Percentiles rank a stretch among this genome's conserved stretches.
Evolutionary conservation across 2,888 invertebrate species (phyloP).

Genomic region (Orthosia cruda): DNA sequence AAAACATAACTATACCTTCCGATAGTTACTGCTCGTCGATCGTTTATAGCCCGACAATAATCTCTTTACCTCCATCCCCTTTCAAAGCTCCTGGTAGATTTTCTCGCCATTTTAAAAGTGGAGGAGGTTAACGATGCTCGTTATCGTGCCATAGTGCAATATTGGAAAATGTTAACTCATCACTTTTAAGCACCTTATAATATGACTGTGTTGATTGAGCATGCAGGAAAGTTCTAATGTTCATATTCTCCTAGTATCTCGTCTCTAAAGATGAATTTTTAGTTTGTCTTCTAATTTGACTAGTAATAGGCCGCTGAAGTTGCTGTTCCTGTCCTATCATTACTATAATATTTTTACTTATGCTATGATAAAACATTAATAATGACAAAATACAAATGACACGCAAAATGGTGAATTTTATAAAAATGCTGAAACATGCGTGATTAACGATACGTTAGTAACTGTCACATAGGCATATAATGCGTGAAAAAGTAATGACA

Average conservation of each 20-base stretch:
- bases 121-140: slow-evolving; percentile 22
- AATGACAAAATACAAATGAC: slow-evolving; percentile 21
- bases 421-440: slow-evolving; percentile 8
- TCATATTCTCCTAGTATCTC: slow-evolving; percentile 13
- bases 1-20: too few relatives aligned
- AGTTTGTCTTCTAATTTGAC: neutral
- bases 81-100: slow-evolving; percentile 27
- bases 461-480: slow-evolving; percentile 23
- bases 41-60: too few relatives aligned
- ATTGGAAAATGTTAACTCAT: slow-evolving; percentile 41
- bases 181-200: slow-evolving; percentile 28
- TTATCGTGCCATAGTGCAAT: slow-evolving; percentile 36
- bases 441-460: slow-evolving; percentile 34
- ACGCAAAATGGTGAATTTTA: slow-evolving; percentile 6
- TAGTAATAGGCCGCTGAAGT: neutral
- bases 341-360: too few relatives aligned
- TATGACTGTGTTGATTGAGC: slow-evolving; percentile 9
- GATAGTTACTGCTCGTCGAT: too few relatives aligned
- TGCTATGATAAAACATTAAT: neutral
- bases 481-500: slow-evolving; percentile 29
- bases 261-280: neutral
- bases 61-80: too few relatives aligned
- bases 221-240: slow-evolving; percentile 16
- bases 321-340: too few relatives aligned
- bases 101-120: slow-evolving; percentile 34